Evolutionary conservation across 2,888 invertebrate genomes (phyloP), one percentile per base, ranked within the genome.

Genomic region (Bugula neritina): DNA sequence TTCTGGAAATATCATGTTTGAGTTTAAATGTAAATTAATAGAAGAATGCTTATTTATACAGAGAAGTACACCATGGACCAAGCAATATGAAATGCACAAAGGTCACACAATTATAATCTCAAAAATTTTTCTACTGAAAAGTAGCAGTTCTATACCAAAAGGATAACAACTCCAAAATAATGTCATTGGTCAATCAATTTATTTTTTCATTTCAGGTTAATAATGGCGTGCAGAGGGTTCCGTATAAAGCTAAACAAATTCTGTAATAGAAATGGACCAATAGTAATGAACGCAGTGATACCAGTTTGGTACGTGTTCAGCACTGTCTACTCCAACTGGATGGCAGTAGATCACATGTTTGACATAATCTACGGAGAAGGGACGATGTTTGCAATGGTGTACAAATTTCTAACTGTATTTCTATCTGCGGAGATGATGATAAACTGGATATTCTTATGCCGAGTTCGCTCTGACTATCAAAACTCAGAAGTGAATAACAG

Each of bases 371-470:
- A 63, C n/a, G 63, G 34, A 5, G 27, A 13, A 31, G 31, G 63
- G 2, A 31, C 29, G 2, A n/a, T 27, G 3, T 31, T 25, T 1
- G 2, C 63, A 2, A 1, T 35, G 3, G 69, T 72, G 3, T 69
- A 74, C 73, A 72, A 76, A 31, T 54, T 72, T 10, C 58, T 79
- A 54, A 74, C 76, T 23, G 74, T 71, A 25, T 73, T 81, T 73
- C 72, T 79, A 54, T 76, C 77, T 10, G 13, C 75, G 2, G 75
- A 81, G 72, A 74, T 80, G 72, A 73, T 78, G 55, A 23, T 77
- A 29, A 80, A 81, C 75, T 81, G 80, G 80, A 69, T 78, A 1
- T 78, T 78, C 71, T 76, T 81, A 21, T 76, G 78, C 54, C 75
- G 76, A 72, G 77, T 80, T 1, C 74, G 75, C 13, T 78, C 78